Evolutionary conservation across 2,797 vertebrate genomes (phyloP), one percentile per base, ranked within the genome.

Genomic region (Myripristis murdjan): DNA sequence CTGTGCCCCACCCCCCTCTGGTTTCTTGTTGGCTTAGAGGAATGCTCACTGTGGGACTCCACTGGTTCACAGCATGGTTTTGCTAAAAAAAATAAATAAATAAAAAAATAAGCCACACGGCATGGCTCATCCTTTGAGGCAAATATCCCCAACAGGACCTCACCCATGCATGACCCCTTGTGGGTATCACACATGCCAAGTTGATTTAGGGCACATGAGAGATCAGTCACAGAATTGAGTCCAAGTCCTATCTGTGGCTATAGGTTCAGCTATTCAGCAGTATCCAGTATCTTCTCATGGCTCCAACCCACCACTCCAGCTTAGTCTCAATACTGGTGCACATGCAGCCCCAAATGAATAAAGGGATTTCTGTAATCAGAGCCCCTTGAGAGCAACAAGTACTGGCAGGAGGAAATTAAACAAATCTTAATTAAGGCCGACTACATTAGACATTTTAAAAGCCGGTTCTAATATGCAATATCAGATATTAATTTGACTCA

Each of bases 21-120:
- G 35, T 75, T 75, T 77, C 52, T 18, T 43, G 46, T 52, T 53
- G 22, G 33, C 56, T 84, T 71, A 73, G 79, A 70, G 75, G 88
- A 90, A 93, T 82, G 90, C 92, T 93, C 90, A 89, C 85, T 74
- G 82, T 74, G 46, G 28, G 46, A 67, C 75, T 53, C 70, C 58
- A 39, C 35, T 23, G 23, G 44, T 65, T 61, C 28, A 52, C 35
- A 70, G 18, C 9, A 11, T 20, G 56, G 4, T 16, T 15, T 15
- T 37, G 11, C 26, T 26, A 48, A 43, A 52, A 43, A 41, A 53
- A 57, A 46, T n/a, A n/a, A n/a, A n/a, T n/a, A n/a, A n/a, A n/a
- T n/a, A 56, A 14, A 22, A 54, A 73, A 31, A 44, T 60, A 24
- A 68, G 58, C 16, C 39, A 64, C 54, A 14, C 16, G 18, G 65